Percentiles rank a stretch among this genome's conserved stretches.
These are phyloP conservation scores for Endotricha flammealis DNA, from an alignment of 2,888 invertebrate genomes.

Conservation along the genomic window DNA sequence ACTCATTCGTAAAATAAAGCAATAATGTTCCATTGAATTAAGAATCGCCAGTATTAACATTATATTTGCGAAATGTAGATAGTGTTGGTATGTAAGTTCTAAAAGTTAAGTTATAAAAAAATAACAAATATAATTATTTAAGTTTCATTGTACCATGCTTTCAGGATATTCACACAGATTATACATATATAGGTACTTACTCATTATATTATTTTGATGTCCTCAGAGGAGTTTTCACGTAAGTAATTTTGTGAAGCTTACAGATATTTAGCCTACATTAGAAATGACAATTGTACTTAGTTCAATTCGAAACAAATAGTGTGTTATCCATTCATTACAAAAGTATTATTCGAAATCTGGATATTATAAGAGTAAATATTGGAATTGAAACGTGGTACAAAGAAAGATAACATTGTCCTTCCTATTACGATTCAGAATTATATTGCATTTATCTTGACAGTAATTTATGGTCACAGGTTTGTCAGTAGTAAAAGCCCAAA, in stretches of 20 bases:
- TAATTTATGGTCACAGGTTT: conserved; percentile 7
- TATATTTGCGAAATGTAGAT: conserved; percentile 36
- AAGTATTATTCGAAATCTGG: no score
- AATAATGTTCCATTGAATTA: conserved; percentile 61
- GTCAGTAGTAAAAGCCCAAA: conserved; percentile 6
- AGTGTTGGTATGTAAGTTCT: conserved; percentile 34
- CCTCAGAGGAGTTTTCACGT: no score
- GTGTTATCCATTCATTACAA: not conserved
- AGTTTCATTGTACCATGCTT: conserved; percentile 9
- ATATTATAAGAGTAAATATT: conserved; percentile 1
- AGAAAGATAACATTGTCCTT: conserved; percentile 6
- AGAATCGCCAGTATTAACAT: conserved; percentile 57
- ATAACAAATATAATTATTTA: conserved; percentile 15
- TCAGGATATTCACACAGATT: conserved; percentile 4
- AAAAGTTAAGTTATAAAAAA: conserved; percentile 28
- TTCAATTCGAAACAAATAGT: no score
- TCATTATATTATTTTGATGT: no score
- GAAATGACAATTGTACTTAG: no score
- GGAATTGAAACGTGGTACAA: conserved; percentile 10
- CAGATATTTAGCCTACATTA: no score
- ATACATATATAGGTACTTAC: no score
- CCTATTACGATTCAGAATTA: conserved; percentile 6
- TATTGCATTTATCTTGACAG: conserved; percentile 7
- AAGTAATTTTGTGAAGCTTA: no score
- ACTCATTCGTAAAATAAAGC: conserved; percentile 50